Evolutionary conservation across 2,797 vertebrate genomes (phyloP), one percentile per base, ranked within the genome.

Genomic region (Ptychadena robeensis): DNA sequence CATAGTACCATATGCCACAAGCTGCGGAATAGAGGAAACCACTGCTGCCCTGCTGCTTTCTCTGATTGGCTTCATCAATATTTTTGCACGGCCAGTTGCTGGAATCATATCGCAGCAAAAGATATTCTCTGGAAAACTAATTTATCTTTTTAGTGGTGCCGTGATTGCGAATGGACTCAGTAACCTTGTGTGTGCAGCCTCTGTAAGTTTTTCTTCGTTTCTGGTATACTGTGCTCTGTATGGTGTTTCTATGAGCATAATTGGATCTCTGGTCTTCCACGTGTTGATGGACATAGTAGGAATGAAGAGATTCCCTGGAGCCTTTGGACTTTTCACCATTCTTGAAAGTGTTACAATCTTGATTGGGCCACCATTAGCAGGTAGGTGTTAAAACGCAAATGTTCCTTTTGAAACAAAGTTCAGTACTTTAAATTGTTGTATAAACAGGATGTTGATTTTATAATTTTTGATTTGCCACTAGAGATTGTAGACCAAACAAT

Each of bases 201-300:
- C 93, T 0, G 88, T 94, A 0, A 57, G 88, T 82, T 98, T 97
- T 89, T 15, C 37, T 0, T 89, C 95, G 11, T 93, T 99, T 70
- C 86, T 98, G 81, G 0, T 81, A 59, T 99, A 96, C 35, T 96
- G 96, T 8, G 0, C 91, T 73, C 81, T 88, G 27, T 95, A 95
- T 75, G 96, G 96, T 22, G 86, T 98, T 53, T 96, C 96, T 88
- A 97, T 96, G 95, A 97, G 97, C 0, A 91, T 96, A 31, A 75
- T 96, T 0, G 98, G 97, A 4, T 95, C 96, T 0, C 94, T 99
- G 76, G 63, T 92, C 86, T 99, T 96, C 90, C 97, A 98, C 30
- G 97, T 99, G 71, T 92, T 99, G 82, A 99, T 99, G 98, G 96
- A 98, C 3, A 91, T 92, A 0, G 96, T 99, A 82, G 96, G 97